These are phyloP conservation scores for Clytia hemisphaerica DNA, from an alignment of 30 jellyfish, hydroid and myxozoan species.

Conservation along the genomic window DNA sequence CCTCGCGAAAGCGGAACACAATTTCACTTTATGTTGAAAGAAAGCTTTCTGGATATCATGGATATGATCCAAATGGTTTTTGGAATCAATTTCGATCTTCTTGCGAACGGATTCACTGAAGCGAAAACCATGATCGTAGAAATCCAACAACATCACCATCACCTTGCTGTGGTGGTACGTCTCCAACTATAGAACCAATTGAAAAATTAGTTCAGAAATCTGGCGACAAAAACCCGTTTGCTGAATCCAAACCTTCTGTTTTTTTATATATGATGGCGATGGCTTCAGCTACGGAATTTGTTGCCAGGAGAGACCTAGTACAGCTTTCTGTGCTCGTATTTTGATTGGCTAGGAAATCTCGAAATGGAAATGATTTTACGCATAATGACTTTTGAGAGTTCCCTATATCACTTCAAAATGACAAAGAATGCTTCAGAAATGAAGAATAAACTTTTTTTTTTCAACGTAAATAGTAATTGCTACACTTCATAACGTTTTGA, in stretches of 20 bases:
- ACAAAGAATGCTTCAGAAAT: too few species aligned
- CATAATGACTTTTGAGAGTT: too few species aligned
- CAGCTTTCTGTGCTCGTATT: too few species aligned
- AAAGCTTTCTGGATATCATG: conserved; percentile 1
- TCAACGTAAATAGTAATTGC: too few species aligned
- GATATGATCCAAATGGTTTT: conserved; percentile 23
- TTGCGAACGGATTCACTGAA: conserved; percentile 60
- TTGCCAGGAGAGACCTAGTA: too few species aligned
- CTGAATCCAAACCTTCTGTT: neutral
- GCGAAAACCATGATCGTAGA: conserved; percentile 48
- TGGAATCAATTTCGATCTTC: conserved; percentile 26
- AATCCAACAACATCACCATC: conserved; percentile 71
- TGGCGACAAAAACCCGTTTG: neutral
- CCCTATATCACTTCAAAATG: too few species aligned
- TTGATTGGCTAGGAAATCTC: too few species aligned
- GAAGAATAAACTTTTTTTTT: too few species aligned
- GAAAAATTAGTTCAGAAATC: neutral
- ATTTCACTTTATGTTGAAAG: conserved; percentile 4
- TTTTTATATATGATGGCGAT: too few species aligned
- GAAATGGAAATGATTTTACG: too few species aligned
- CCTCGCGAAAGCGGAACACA: conserved; percentile 11
- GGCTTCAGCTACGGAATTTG: too few species aligned
- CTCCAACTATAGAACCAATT: conserved; percentile 29
- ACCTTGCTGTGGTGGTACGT: conserved; percentile 41
- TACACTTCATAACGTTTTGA: too few species aligned